These are phyloP conservation scores for Knipowitschia caucasica DNA, from an alignment of 2,797 vertebrate species.

Conservation along the genomic window DNA sequence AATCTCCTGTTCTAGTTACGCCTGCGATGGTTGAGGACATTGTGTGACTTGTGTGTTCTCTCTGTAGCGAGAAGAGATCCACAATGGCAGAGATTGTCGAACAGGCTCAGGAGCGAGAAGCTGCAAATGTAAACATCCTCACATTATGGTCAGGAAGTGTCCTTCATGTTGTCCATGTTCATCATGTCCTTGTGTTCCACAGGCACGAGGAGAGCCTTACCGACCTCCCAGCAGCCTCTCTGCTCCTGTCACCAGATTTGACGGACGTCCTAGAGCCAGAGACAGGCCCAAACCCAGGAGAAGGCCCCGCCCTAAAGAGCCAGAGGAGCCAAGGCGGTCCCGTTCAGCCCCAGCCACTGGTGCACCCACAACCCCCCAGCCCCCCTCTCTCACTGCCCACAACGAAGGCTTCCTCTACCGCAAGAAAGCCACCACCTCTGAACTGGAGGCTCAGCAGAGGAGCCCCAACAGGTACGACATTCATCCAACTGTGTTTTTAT, in stretches of 20 bases:
- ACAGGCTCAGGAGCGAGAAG: constrained; percentile 89
- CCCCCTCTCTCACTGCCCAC: constrained; percentile 77
- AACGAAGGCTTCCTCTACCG: constrained; percentile 88
- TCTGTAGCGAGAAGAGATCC: constrained; percentile 77
- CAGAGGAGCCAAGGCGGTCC: constrained; percentile 80
- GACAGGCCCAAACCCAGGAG: constrained; percentile 88
- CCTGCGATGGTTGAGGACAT: too few relatives aligned
- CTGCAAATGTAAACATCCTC: constrained; percentile 69
- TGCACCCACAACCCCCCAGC: constrained; percentile 78
- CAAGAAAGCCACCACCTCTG: constrained; percentile 79
- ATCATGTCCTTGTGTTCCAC: constrained; percentile 9
- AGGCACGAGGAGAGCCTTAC: constrained; percentile 79
- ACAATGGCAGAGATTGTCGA: constrained; percentile 91
- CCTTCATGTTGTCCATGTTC: background rate
- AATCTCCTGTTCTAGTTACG: too few relatives aligned
- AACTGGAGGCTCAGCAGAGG: constrained; percentile 86
- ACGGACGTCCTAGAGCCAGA: constrained; percentile 84
- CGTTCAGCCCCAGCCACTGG: constrained; percentile 87
- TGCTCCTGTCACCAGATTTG: constrained; percentile 83
- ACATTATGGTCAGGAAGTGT: background rate
- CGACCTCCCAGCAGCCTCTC: constrained; percentile 82
- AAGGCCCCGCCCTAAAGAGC: constrained; percentile 86
- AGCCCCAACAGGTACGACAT: constrained; percentile 84
- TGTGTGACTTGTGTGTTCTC: constrained; percentile 35
- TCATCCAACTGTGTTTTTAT: background rate